Evolutionary conservation across 2,797 vertebrate species (phyloP).

Genomic region (Lateolabrax maculatus): DNA sequence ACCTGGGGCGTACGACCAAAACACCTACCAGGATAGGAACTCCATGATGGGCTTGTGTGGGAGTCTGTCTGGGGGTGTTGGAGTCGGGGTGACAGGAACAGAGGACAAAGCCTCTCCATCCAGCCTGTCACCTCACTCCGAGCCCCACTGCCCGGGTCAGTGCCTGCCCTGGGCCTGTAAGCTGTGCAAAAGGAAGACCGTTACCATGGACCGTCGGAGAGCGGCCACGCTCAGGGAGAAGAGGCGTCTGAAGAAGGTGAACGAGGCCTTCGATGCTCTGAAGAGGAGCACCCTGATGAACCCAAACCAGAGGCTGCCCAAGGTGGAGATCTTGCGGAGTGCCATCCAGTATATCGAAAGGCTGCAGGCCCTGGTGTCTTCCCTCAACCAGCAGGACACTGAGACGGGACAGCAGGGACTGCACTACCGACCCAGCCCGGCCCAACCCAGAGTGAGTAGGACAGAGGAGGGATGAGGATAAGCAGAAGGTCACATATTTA

Average conservation of each 20-base stretch:
- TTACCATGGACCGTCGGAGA: conserved; percentile 94
- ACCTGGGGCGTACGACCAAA: conserved; percentile 89
- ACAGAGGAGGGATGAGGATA: conserved; percentile 80
- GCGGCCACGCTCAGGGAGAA: conserved; percentile 97
- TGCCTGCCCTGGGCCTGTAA: conserved; percentile 98
- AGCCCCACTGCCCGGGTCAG: conserved; percentile 94
- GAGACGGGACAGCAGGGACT: conserved; percentile 89
- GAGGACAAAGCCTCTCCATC: conserved; percentile 93
- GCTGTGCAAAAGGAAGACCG: conserved; percentile 95
- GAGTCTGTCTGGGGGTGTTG: conserved; percentile 78
- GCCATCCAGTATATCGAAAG: conserved; percentile 99
- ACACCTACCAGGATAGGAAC: conserved; percentile 89
- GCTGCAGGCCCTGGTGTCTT: conserved; percentile 96
- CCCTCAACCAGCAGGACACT: conserved; percentile 96
- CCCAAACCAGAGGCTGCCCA: conserved; percentile 98
- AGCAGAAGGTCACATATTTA: conserved; percentile 41
- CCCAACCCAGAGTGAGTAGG: conserved; percentile 89
- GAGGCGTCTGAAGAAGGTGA: conserved; percentile 96
- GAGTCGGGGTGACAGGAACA: conserved; percentile 77
- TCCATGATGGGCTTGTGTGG: conserved; percentile 89
- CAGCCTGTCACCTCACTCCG: conserved; percentile 86
- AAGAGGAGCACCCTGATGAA: conserved; percentile 98
- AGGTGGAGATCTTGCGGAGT: conserved; percentile 98
- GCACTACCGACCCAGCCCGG: conserved; percentile 81
- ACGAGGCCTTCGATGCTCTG: conserved; percentile 97